Percentiles rank a stretch among this genome's conserved stretches.
phyloP scores from a whole-genome alignment of 1,140 invertebrate genomes.

The Drosophila oshimai region DNA sequence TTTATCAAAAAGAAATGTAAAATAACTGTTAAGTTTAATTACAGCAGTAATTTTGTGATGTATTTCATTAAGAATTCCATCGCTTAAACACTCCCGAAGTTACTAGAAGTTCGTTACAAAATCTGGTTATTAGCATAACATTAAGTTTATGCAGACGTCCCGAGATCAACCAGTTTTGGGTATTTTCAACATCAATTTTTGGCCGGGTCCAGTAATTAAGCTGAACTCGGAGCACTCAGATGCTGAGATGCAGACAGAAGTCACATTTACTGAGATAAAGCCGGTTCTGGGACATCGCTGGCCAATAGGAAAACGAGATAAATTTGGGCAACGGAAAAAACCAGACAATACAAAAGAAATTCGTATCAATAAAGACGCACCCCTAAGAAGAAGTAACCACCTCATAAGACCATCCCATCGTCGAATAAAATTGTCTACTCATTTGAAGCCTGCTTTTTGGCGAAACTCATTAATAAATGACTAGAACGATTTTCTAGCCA shows the following conservation, averaged over 20 bases:
- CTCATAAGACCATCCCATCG: constrained; percentile 14
- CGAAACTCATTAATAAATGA: background rate
- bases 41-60: too few species aligned
- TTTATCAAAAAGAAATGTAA: too few species aligned
- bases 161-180: constrained; percentile 45
- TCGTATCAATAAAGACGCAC: background rate
- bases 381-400: constrained; percentile 18
- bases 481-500: background rate
- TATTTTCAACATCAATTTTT: background rate
- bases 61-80: background rate
- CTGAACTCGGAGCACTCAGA: constrained; percentile 30
- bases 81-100: background rate
- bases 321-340: background rate
- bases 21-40: too few species aligned
- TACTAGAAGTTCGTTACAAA: constrained; percentile 41
- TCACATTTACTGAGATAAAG: constrained; percentile 18
- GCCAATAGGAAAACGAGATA: constrained; percentile 37
- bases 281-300: constrained; percentile 18
- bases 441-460: constrained; percentile 18
- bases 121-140: background rate
- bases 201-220: constrained; percentile 53
- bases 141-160: constrained; percentile 3
- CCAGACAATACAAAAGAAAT: background rate
- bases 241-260: constrained; percentile 61
- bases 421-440: background rate